Evolutionary conservation across 2,797 vertebrate species (phyloP), one percentile per base, ranked within the genome.

Genomic region (Siniperca obscura): DNA sequence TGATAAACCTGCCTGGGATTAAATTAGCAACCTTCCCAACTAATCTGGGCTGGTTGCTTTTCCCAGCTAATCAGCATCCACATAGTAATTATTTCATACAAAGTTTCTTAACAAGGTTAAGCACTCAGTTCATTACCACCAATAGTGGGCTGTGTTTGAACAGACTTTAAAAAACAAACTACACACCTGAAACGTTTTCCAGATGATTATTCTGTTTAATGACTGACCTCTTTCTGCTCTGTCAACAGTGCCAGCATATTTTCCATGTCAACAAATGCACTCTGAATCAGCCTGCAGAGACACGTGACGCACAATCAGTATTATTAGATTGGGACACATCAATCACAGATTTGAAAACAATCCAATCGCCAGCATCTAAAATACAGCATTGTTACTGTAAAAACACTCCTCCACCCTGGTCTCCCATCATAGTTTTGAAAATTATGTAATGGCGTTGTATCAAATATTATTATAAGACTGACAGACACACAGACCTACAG

Each of bases 261-360:
- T 93, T 98, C 97, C 97, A 98, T 98, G 91, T 98, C 98, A 9
- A 98, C 95, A 42, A 98, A 98, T 16, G 97, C 96, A 48, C 93
- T 96, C 92, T 98, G 97, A 89, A 98, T 98, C 92, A 98, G 94
- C 91, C 97, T 98, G 91, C 40, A 67, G 34, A 56, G 22, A 74
- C 60, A 55, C 13, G 48, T 1, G 0, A 46, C 0, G 13, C 4
- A 64, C 7, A 65, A 2, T 10, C 48, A 59, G 10, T 8, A 27
- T 21, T 3, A 72, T 72, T 22, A 38, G 16, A 46, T 46, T 5
- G 14, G 44, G 14, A 46, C 44, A 46, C 5, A 6, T 46, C 21
- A 22, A 22, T 8, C 21, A 10, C 8, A n/a, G 9, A 52, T 52
- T 52, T 22, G 50, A 21, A 21, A 19, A 44, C 19, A 48, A 17